phyloP scores from a whole-genome alignment of 2,888 invertebrate genomes.

The Hypsopygia costalis region DNA sequence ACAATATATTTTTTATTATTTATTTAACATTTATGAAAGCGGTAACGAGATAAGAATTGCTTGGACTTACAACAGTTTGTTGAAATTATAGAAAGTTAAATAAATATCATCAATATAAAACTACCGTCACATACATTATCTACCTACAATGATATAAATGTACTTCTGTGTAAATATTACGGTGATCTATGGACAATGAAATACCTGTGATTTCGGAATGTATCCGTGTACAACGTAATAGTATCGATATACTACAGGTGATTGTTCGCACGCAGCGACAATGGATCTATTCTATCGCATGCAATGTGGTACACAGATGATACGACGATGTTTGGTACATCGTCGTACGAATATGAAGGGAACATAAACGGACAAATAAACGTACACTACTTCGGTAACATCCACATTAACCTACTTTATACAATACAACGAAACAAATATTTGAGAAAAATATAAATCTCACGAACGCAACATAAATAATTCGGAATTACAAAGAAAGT shows the following conservation, averaged over 20 bases:
- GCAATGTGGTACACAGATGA: conserved; percentile 28
- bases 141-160: conserved; percentile 55
- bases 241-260: conserved; percentile 44
- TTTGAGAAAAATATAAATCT: conserved; percentile 4
- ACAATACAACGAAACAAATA: conserved; percentile 54
- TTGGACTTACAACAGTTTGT: conserved; percentile 48
- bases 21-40: conserved; percentile 65
- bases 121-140: conserved; percentile 65
- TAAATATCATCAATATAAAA: conserved; percentile 49
- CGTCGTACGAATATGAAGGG: too few species aligned
- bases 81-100: conserved; percentile 36
- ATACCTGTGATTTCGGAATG: conserved; percentile 25
- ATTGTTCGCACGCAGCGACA: conserved; percentile 49
- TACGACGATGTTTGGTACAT: too few species aligned
- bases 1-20: conserved; percentile 39
- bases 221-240: conserved; percentile 37
- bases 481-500: conserved; percentile 33
- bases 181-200: conserved; percentile 38
- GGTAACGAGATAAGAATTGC: conserved; percentile 53
- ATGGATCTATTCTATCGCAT: conserved; percentile 56
- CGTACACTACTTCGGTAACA: conserved; percentile 35
- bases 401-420: conserved; percentile 73
- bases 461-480: conserved; percentile 29
- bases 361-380: conserved; percentile 20
- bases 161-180: conserved; percentile 37